A percentile compares a stretch with the other conserved stretches of the same genome.
These are phyloP conservation scores for Penaeus chinensis DNA, from an alignment of 1,140 invertebrate genomes.

Conservation along the genomic window DNA sequence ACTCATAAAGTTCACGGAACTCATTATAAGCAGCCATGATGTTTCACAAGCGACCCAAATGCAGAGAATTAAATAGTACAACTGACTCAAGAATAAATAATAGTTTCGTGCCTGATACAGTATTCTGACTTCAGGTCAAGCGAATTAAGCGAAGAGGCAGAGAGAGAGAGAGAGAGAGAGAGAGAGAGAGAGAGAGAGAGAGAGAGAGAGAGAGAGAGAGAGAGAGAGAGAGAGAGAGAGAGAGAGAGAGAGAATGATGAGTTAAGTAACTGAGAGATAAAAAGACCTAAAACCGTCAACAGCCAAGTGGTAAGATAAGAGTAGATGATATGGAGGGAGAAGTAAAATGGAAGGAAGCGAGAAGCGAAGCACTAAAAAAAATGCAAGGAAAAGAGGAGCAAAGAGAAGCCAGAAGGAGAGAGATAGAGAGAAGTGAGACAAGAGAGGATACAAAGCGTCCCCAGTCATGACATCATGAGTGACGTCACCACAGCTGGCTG, in stretches of 20 bases:
- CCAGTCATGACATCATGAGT: no score
- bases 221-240: conserved; percentile 30
- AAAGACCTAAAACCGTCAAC: no score
- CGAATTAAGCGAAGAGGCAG: background rate
- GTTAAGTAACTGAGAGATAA: background rate
- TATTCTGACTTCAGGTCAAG: no score
- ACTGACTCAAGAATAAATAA: no score
- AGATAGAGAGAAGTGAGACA: background rate
- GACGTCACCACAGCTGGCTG: no score
- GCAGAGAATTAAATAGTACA: no score
- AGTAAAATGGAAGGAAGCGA: background rate
- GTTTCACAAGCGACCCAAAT: no score
- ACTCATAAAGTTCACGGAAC: no score
- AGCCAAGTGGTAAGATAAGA: no score
- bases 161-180: conserved; percentile 44
- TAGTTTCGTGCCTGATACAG: no score
- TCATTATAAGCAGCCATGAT: no score
- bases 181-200: conserved; percentile 30
- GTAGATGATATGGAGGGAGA: background rate
- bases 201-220: conserved; percentile 28
- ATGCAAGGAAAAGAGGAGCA: background rate
- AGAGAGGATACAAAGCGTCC: background rate
- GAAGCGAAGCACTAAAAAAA: background rate
- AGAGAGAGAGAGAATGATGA: background rate
- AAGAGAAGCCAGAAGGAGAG: background rate